These are phyloP conservation scores for Ammodytes marinus DNA, from an alignment of 2,113 vertebrate genomes.

Conservation along the genomic window DNA sequence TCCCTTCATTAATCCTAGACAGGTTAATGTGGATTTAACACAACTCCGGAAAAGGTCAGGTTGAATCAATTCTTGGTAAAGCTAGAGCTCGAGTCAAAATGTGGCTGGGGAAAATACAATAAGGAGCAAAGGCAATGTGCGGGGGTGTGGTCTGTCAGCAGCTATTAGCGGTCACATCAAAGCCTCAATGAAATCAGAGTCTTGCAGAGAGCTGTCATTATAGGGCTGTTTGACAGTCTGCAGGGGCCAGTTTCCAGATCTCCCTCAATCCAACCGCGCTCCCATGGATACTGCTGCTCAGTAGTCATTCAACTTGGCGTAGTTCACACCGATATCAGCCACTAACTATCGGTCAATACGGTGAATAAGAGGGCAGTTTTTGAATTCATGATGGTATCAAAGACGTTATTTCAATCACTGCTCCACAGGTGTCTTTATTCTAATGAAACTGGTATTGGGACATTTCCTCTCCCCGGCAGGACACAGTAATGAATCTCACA, in stretches of 20 bases:
- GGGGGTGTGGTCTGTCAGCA: conserved; percentile 73
- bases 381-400: conserved; percentile 60
- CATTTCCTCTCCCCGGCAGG: conserved; percentile 41
- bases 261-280: conserved; percentile 50
- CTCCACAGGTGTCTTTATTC: conserved; percentile 44
- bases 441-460: conserved; percentile 44
- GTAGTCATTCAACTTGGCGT: conserved; percentile 49
- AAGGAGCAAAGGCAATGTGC: conserved; percentile 56
- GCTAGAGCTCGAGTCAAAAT: conserved; percentile 32
- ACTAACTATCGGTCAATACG: conserved; percentile 76
- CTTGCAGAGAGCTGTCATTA: conserved; percentile 77
- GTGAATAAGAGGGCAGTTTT: conserved; percentile 50
- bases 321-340: conserved; percentile 59
- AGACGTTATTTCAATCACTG: conserved; percentile 53
- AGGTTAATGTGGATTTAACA: conserved; percentile 75
- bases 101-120: conserved; percentile 61
- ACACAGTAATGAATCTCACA: conserved; percentile 24
- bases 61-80: conserved; percentile 77
- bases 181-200: conserved; percentile 80
- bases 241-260: conserved; percentile 60
- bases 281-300: conserved; percentile 40
- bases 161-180: conserved; percentile 81
- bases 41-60: conserved; percentile 74
- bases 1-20: conserved; percentile 68
- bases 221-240: conserved; percentile 67